Evolutionary conservation across 2,797 vertebrate genomes (phyloP), one percentile per base, ranked within the genome.

Genomic region (Pseudochromis fuscus): DNA sequence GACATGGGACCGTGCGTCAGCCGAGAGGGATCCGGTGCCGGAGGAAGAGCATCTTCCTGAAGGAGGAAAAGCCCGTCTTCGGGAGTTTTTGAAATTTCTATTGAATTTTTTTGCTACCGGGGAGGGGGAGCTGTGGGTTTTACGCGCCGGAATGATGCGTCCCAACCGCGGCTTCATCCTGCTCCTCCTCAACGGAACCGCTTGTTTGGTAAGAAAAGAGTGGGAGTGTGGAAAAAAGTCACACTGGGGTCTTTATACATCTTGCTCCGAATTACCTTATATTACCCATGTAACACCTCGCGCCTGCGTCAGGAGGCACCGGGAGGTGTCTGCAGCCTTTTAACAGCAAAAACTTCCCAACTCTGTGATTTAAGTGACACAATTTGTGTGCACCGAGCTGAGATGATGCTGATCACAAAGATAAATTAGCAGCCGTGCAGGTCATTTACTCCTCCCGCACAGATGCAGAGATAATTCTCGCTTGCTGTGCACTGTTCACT

Each of bases 101-200:
- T 30, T 12, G 31, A 18, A 19, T 51, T 19, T 21, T 13, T 25
- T 40, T 15, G 33, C 21, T 12, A 45, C 53, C 66, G 79, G 79
- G 68, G 86, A 79, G 72, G 78, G 74, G 82, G 78, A 72, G 79
- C 75, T 78, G 73, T 73, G 78, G 81, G 71, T 73, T 89, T 89
- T 74, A 88, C 88, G 92, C 90, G 80, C 88, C 88, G 91, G 83
- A 89, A 94, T 88, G 92, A 94, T 94, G 94, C 92, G 92, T 91
- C 87, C 93, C 88, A 92, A 91, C 83, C 92, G 88, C 86, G 87
- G 94, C 84, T 93, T 95, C 91, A 90, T 95, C 88, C 83, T 94
- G 86, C 94, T 95, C 86, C 93, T 95, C 82, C 93, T 95, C 77
- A 94, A 94, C 90, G 93, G 94, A 90, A 94, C 94, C 62, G 93